Percentiles rank a stretch among this genome's conserved stretches.
phyloP scores from a whole-genome alignment of 2,113 vertebrate species.

The Ctenomys sociabilis region DNA sequence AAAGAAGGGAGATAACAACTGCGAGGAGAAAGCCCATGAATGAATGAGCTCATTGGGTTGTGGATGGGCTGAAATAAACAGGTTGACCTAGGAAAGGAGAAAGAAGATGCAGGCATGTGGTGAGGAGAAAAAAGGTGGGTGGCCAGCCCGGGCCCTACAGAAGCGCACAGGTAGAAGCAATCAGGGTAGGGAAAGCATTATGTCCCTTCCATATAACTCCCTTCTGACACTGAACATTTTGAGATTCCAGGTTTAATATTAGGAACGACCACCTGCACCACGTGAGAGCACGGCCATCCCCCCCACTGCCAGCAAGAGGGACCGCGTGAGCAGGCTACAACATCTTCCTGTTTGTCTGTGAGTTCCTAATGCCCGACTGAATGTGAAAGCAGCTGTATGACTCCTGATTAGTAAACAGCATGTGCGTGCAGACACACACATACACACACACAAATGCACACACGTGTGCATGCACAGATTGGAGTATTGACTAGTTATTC shows the following conservation, averaged over 20 bases:
- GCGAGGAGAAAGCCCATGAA: slow-evolving; percentile 35
- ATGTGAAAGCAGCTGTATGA: slow-evolving; percentile 55
- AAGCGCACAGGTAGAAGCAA: slow-evolving; percentile 64
- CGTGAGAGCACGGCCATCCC: slow-evolving; percentile 72
- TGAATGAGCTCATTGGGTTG: slow-evolving; percentile 35
- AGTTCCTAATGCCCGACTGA: slow-evolving; percentile 73
- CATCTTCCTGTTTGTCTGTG: slow-evolving; percentile 67
- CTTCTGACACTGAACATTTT: slow-evolving; percentile 65
- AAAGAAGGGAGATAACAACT: neutral
- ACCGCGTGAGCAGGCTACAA: slow-evolving; percentile 45
- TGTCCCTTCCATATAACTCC: slow-evolving; percentile 73
- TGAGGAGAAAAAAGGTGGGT: slow-evolving; percentile 78
- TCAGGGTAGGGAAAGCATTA: slow-evolving; percentile 68
- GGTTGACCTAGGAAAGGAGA: slow-evolving; percentile 63
- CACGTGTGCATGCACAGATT: fast-evolving
- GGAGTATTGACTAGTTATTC: neutral
- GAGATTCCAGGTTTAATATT: slow-evolving; percentile 72
- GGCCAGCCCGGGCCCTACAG: slow-evolving; percentile 66
- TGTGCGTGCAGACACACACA: neutral
- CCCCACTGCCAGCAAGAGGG: slow-evolving; percentile 74
- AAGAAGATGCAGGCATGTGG: slow-evolving; percentile 8
- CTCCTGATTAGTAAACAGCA: neutral
- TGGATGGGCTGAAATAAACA: neutral
- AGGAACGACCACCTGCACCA: slow-evolving; percentile 75
- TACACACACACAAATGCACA: neutral